Evolutionary conservation across 1,140 invertebrate species (phyloP).

Genomic region (Apis florea): DNA sequence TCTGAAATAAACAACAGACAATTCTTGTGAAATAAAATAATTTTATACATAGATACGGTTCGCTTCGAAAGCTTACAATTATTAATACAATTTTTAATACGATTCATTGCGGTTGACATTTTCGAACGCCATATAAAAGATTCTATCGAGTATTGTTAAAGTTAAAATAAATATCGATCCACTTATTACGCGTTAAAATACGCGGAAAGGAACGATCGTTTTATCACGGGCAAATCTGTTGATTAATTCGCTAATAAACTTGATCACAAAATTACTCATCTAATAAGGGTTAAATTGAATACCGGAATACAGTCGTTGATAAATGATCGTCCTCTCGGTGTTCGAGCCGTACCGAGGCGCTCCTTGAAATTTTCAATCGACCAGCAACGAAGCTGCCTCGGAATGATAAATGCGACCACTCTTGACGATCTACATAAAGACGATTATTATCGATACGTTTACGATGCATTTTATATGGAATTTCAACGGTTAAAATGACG

Average conservation of each 20-base stretch:
- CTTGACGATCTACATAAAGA: constrained; percentile 3
- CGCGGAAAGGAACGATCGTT: not conserved
- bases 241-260: constrained; percentile 15
- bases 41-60: too few species aligned
- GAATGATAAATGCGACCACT: constrained; percentile 22
- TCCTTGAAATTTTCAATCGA: constrained; percentile 18
- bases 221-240: not conserved
- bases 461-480: not conserved
- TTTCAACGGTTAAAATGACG: not conserved
- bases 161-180: not conserved
- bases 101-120: too few species aligned
- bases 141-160: not conserved
- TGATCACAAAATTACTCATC: constrained; percentile 8
- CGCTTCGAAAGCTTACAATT: too few species aligned
- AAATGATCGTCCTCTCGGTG: constrained; percentile 14
- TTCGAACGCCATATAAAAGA: too few species aligned
- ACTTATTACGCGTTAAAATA: not conserved
- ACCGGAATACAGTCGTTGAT: constrained; percentile 9
- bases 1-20: constrained; percentile 70
- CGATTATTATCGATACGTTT: not conserved
- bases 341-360: not conserved
- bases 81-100: too few species aligned
- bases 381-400: constrained; percentile 8
- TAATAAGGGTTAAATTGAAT: constrained; percentile 23
- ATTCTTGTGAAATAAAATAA: constrained; percentile 9